Evolutionary conservation across 2,797 vertebrate genomes (phyloP), one percentile per base, ranked within the genome.

Genomic region (Coluber constrictor): DNA sequence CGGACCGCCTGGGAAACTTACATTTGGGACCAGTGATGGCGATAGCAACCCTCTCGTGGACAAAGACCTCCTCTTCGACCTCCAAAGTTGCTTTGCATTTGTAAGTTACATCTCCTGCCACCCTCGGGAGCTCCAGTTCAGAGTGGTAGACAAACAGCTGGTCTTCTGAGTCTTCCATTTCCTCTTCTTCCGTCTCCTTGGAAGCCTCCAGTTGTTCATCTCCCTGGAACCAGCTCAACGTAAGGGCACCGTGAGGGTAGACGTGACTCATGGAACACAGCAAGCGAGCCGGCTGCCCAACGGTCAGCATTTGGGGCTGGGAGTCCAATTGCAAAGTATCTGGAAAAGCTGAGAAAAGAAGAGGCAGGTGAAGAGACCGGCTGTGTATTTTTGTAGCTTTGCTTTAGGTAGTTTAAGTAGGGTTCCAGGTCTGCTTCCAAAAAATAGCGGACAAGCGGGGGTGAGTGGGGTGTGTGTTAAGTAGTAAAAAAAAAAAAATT

Each of bases 281-380:
- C 88, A 98, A 95, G 0, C 3, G 86, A 66, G 3, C 55, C 0
- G 93, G 93, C 83, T 12, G 89, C 25, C 95, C 95, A 0, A 93
- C 90, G 47, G 1, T 74, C 91, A 95, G 93, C 3, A 0, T 0
- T 0, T 0, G 23, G 0, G 97, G 97, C 3, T 57, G 60, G 79
- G 93, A 11, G 3, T 91, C 95, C 94, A 97, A 86, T 0, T 86
- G 92, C 93, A 98, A 93, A 0, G 16, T 59, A 43, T 97, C 96
- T 0, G 98, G 97, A n/a, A 98, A 93, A 7, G 97, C 98, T 98
- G 97, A 4, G 55, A 83, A 87, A 51, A 93, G 3, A 3, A 55
- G 20, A 23, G 11, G 61, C 29, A 5, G 59, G 5, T 20, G 25
- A 66, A 18, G 23, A 61, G 23, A 61, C n/a, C 27, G 9, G 11